Evolutionary conservation across 2,888 invertebrate species (phyloP), one percentile per base, ranked within the genome.

Genomic region (Diarsia dahlii): DNA sequence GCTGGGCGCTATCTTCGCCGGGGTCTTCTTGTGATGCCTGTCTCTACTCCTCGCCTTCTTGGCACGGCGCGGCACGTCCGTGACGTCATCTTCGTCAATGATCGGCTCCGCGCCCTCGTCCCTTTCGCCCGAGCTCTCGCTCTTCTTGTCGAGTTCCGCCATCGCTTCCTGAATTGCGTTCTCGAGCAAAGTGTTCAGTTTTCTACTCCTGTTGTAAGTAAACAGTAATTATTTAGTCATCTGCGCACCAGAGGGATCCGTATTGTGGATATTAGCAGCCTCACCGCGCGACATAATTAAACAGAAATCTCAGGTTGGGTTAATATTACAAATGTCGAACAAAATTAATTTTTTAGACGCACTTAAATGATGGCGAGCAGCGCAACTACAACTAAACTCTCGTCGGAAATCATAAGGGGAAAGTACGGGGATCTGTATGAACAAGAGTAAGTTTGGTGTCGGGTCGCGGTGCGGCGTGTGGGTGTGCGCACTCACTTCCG

Each of bases 81-180:
- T 81, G 71, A 78, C 82, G 45, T 75, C 78, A 45, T 60, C 70
- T 20, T 69, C 79, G 46, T 46, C 73, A 15, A 69, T 84, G 13
- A n/a, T 34, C 62, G 70, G 72, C 70, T 76, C 80, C 69, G 56
- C 69, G 62, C 54, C 28, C 45, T 76, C 76, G 20, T 60, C 76
- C 67, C 23, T 58, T 50, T 71, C 77, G 50, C 72, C 73, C 56
- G 65, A 68, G 46, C 86, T 88, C 54, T 96, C 97, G 52, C 97
- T 97, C 91, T 97, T 97, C 93, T 98, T 97, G 95, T 99, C 99
- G 91, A 99, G 96, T 94, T 99, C 99, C 84, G 98, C 97, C 98
- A 99, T 98, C 75, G 99, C 99, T 96, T 99, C 99, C 97, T 99
- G 99, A 92, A 99, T 99, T 74, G 99, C 99, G 92, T 98, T 98